Evolutionary conservation across 1,140 invertebrate species (phyloP).

Genomic region (Paracyclopina nana): DNA sequence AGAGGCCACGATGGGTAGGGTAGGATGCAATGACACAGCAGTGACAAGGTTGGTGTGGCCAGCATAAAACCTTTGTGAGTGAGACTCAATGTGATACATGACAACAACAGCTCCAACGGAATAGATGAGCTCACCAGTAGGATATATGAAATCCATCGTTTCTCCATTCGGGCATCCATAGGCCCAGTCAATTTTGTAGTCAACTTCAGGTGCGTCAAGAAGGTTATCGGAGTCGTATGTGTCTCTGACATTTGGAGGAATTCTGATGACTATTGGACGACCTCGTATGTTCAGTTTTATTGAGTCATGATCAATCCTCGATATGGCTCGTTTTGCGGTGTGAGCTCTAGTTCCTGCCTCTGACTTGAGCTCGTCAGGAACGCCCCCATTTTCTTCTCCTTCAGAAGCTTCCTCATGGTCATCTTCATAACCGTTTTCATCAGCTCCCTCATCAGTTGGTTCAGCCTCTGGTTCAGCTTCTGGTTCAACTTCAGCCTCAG

Average conservation of each 20-base stretch:
- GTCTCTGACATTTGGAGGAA: slow-evolving; percentile 41
- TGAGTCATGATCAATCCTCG: slow-evolving; percentile 54
- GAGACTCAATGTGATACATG: slow-evolving; percentile 73
- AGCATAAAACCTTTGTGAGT: slow-evolving; percentile 72
- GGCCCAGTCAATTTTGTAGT: slow-evolving; percentile 76
- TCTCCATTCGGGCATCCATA: slow-evolving; percentile 56
- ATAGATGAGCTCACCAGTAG: slow-evolving; percentile 86
- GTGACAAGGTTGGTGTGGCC: slow-evolving; percentile 52
- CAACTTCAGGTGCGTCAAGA: slow-evolving; percentile 48
- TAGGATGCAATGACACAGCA: slow-evolving; percentile 39
- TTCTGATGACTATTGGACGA: slow-evolving; percentile 51
- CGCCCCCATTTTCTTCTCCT: too few relatives aligned
- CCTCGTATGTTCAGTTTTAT: slow-evolving; percentile 64
- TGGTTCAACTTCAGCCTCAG: too few relatives aligned
- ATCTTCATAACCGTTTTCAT: neutral
- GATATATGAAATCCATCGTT: slow-evolving; percentile 62
- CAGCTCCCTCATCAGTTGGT: neutral
- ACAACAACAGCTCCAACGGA: slow-evolving; percentile 82
- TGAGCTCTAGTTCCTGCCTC: too few relatives aligned
- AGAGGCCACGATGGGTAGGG: slow-evolving; percentile 68
- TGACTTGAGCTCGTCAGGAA: too few relatives aligned
- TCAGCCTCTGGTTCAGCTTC: neutral
- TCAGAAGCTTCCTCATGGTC: neutral
- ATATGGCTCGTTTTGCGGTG: slow-evolving; percentile 47
- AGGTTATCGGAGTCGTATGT: slow-evolving; percentile 54